Evolutionary conservation across 1,140 invertebrate genomes (phyloP).

Genomic region (Adelges cooleyi): DNA sequence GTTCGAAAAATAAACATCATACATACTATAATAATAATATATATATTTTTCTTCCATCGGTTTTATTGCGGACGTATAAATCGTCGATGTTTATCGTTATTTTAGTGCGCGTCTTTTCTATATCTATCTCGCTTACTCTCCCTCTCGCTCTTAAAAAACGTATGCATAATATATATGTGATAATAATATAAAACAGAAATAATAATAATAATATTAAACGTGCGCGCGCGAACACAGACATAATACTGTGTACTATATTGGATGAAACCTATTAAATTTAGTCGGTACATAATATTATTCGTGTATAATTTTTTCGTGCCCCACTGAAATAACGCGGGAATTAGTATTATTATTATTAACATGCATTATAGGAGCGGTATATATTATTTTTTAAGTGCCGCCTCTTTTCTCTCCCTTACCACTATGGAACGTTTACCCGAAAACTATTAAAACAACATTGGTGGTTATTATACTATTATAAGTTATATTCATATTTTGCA

Average conservation of each 20-base stretch:
- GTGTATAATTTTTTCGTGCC: constrained; percentile 21
- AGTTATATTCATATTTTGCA: constrained; percentile 16
- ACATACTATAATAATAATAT: neutral
- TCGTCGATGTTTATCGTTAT: neutral
- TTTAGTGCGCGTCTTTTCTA: neutral
- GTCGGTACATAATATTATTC: constrained; percentile 2
- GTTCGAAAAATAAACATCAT: constrained; percentile 9
- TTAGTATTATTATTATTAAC: constrained; percentile 14
- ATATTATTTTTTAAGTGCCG: constrained; percentile 24
- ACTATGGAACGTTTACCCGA: constrained; percentile 23
- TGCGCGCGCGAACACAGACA: neutral
- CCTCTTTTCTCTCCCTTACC: neutral
- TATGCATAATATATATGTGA: neutral
- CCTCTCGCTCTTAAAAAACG: neutral
- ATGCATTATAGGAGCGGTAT: constrained; percentile 1
- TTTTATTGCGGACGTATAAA: neutral
- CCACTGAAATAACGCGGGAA: constrained; percentile 9
- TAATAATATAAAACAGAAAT: constrained; percentile 22
- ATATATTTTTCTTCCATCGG: neutral
- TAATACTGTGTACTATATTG: neutral
- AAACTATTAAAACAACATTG: constrained; percentile 11
- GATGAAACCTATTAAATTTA: constrained; percentile 12
- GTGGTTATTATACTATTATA: too few relatives aligned
- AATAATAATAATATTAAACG: constrained; percentile 1
- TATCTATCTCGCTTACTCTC: too few relatives aligned